Evolutionary conservation across 2,113 vertebrate species (phyloP), one percentile per base, ranked within the genome.

Genomic region (Turnix velox): DNA sequence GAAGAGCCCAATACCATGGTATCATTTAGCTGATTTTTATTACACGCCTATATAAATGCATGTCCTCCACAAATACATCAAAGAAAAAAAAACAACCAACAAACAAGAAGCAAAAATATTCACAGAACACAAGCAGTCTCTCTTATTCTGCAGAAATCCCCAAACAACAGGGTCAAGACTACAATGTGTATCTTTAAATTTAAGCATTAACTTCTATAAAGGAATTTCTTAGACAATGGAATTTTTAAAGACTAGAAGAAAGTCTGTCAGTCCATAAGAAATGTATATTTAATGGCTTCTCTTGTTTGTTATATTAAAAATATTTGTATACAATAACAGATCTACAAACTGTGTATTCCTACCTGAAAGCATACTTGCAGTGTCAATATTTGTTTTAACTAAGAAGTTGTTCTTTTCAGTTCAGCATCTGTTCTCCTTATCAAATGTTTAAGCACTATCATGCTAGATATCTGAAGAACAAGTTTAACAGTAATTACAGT

Each of bases 11-110:
- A 27, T 24, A 48, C 25, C 37, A 82, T 1, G 18, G 10, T 10
- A 74, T 33, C 42, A 35, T 37, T 69, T 83, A 9, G 16, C 14
- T 67, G 61, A 67, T 40, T 77, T 80, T 65, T 78, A 61, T 75
- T 79, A 39, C n/a, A 78, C 0, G 0, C 31, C 17, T 65, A 57
- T 37, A 86, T 48, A 71, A 81, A 85, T 14, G 39, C 0, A 0
- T 22, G 27, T 58, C 46, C 20, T 88, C 73, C 77, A 76, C 55
- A 88, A 92, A 87, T 30, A 91, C 42, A 79, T 79, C 54, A 74
- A 94, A 84, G 35, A 62, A 84, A 58, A 62, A 66, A 73, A 49
- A 23, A 8, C 17, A 7, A n/a, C n/a, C n/a, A n/a, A n/a, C n/a
- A n/a, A n/a, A n/a, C n/a, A n/a, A n/a, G n/a, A 81, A 37, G 28